Conservation (phyloP, 2,113 vertebrate species). For the Daubentonia madagascariensis region DNA sequence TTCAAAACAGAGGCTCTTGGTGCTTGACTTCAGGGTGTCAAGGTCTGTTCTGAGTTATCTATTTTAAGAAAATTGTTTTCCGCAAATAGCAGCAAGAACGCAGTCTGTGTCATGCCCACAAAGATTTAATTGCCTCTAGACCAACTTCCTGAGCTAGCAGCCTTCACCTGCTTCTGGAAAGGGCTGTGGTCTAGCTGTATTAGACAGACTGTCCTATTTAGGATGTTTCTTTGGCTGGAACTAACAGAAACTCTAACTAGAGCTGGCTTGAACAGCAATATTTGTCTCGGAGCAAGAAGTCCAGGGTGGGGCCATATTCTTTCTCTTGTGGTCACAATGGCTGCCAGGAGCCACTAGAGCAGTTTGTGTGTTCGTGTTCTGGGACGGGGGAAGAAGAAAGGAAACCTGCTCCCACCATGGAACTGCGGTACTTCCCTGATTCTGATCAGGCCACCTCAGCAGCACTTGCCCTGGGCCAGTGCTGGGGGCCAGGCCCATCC, state of each 20-base stretch:
- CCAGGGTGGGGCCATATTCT: accelerated
- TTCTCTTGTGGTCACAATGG: background rate
- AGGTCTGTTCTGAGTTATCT: background rate
- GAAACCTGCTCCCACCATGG: no score
- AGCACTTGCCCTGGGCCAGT: background rate
- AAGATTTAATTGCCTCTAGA: background rate
- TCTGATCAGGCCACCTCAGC: no score
- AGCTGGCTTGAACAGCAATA: background rate
- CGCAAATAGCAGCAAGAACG: background rate
- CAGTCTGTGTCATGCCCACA: background rate
- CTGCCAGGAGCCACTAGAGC: background rate
- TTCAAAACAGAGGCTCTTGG: background rate
- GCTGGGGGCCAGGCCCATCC: background rate
- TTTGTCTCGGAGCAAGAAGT: background rate
- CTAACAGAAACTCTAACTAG: background rate
- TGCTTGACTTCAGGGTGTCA: background rate
- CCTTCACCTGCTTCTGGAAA: background rate
- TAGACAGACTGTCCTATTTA: background rate
- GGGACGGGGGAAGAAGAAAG: background rate
- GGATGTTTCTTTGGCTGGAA: background rate
- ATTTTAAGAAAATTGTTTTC: constrained; percentile 20
- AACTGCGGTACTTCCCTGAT: background rate
- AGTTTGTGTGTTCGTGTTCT: no score
- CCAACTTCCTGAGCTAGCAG: background rate
- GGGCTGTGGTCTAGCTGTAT: accelerated